These are phyloP conservation scores for Plemyria rubiginata DNA, from an alignment of 2,888 invertebrate genomes.

Conservation along the genomic window DNA sequence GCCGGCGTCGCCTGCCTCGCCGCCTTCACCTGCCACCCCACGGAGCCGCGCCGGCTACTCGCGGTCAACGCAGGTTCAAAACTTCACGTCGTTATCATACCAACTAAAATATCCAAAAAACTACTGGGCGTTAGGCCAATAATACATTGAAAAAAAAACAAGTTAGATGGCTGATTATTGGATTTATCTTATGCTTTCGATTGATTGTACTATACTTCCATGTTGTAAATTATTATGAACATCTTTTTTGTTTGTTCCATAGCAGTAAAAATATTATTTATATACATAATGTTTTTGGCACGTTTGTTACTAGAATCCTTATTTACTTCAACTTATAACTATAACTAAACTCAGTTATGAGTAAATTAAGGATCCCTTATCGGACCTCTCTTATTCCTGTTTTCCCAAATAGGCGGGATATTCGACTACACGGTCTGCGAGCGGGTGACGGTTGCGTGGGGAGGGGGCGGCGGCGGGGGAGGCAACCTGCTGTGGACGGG, in stretches of 20 bases:
- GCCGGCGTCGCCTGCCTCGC: conserved; percentile 83
- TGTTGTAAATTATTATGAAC: not conserved
- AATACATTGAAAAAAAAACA: too few species aligned
- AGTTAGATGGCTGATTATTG: not conserved
- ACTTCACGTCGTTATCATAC: too few species aligned
- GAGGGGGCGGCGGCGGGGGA: conserved; percentile 87
- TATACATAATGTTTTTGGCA: too few species aligned
- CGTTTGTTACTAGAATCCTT: too few species aligned
- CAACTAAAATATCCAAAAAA: too few species aligned
- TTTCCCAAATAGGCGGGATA: conserved; percentile 79
- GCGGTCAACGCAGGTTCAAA: conserved; percentile 70
- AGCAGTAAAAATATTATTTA: too few species aligned
- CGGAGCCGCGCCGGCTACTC: conserved; percentile 90
- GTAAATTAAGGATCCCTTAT: conserved; percentile 13
- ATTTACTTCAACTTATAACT: too few species aligned
- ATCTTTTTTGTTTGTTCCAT: too few species aligned
- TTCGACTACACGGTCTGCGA: conserved; percentile 92
- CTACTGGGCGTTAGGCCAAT: too few species aligned
- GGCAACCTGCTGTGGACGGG: conserved; percentile 90
- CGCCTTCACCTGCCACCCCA: conserved; percentile 95
- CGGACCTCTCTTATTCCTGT: not conserved
- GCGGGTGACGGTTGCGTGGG: conserved; percentile 93
- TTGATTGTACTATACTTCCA: not conserved
- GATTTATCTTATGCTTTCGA: not conserved
- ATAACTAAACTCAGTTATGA: not conserved